Conservation (phyloP, 1,140 invertebrate genomes). For the Coenobita brevimanus region DNA sequence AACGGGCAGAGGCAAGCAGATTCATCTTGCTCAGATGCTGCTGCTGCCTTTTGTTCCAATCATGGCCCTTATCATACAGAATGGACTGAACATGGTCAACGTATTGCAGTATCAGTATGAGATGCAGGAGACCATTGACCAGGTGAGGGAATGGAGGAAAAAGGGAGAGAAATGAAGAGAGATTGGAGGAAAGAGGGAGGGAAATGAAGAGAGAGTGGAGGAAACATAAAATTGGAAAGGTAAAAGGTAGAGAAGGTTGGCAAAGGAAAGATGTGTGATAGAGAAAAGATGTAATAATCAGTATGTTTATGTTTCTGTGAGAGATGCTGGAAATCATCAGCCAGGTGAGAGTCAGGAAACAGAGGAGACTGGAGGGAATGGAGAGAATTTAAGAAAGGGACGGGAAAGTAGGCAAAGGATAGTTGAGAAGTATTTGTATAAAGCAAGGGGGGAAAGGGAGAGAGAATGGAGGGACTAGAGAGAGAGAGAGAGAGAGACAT, state of each 20-base stretch:
- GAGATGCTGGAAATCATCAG: too few relatives aligned
- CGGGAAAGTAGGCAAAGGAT: too few relatives aligned
- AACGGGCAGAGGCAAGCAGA: conserved; percentile 65
- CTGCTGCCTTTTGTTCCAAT: conserved; percentile 66
- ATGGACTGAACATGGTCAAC: conserved; percentile 63
- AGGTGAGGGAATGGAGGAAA: conserved; percentile 17
- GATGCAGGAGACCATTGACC: conserved; percentile 67
- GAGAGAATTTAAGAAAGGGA: too few relatives aligned
- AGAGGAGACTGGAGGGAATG: too few relatives aligned
- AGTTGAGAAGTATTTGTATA: too few relatives aligned
- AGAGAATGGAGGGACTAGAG: not conserved
- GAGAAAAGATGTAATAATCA: too few relatives aligned
- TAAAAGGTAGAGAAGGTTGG: too few relatives aligned
- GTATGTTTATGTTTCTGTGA: too few relatives aligned
- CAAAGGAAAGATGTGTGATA: too few relatives aligned
- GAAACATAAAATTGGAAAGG: too few relatives aligned
- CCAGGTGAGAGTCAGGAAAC: too few relatives aligned
- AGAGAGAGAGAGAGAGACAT: not conserved
- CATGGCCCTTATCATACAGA: conserved; percentile 66
- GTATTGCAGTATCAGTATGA: conserved; percentile 62
- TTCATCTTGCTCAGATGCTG: conserved; percentile 65
- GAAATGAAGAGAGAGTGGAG: not conserved
- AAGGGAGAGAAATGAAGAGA: not conserved
- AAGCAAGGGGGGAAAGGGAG: not conserved
- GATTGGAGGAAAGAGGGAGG: not conserved